These are phyloP conservation scores for Polydrusus pterygomalis DNA, from an alignment of 2,888 invertebrate species.

Conservation along the genomic window DNA sequence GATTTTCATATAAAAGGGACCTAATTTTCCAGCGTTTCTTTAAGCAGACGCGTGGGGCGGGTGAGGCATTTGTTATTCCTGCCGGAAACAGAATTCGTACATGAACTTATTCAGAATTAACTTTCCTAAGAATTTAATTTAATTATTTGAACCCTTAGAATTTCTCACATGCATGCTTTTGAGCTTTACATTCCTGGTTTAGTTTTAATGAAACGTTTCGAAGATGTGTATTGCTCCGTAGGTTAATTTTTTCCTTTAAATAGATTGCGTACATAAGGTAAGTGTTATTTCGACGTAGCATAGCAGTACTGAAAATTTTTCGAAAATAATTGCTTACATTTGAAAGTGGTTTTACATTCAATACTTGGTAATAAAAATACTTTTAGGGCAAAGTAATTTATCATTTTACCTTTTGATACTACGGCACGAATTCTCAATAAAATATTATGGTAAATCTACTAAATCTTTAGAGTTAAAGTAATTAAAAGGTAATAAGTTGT, in stretches of 20 bases:
- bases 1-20: neutral
- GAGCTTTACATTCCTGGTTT: neutral
- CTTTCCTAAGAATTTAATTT: constrained; percentile 22
- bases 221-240: neutral
- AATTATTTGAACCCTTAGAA: constrained; percentile 27
- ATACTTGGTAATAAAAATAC: too few species aligned
- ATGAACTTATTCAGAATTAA: constrained; percentile 21
- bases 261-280: neutral
- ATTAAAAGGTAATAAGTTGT: too few species aligned
- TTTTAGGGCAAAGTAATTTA: too few species aligned
- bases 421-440: too few species aligned
- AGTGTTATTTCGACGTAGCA: constrained; percentile 4
- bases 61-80: constrained; percentile 20
- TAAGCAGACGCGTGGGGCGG: neutral
- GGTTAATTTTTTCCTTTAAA: neutral
- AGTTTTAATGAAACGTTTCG: constrained; percentile 22
- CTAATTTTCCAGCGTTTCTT: neutral
- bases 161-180: constrained; percentile 9
- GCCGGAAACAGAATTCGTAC: constrained; percentile 22
- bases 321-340: too few species aligned
- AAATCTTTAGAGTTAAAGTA: too few species aligned
- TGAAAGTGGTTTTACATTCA: too few species aligned
- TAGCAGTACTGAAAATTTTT: too few species aligned
- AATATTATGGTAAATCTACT: too few species aligned
- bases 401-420: too few species aligned